Percentiles rank a stretch among this genome's conserved stretches.
phyloP scores from a whole-genome alignment of 2,113 vertebrate genomes.

The Ictalurus punctatus region DNA sequence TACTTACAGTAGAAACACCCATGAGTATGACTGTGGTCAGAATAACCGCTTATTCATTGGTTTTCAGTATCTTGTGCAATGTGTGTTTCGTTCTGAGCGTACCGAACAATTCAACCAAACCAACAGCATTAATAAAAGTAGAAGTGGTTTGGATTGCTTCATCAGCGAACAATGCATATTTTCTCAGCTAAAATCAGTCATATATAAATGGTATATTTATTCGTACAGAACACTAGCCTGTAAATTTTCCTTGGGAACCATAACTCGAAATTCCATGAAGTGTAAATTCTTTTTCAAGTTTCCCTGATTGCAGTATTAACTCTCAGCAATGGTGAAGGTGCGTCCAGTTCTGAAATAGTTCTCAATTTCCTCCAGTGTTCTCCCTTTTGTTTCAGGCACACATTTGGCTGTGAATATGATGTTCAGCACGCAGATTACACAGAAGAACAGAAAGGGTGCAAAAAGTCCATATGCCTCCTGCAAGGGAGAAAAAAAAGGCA shows the following conservation, averaged over 20 bases:
- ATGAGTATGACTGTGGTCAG: not conserved
- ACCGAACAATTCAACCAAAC: not conserved
- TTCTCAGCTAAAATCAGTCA: not conserved
- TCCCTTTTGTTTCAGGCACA: slow-evolving; percentile 88
- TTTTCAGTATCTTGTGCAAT: not conserved
- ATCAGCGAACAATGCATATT: not conserved
- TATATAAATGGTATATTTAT: not conserved
- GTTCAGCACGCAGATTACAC: slow-evolving; percentile 75
- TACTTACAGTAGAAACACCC: not conserved
- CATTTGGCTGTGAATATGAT: slow-evolving; percentile 85
- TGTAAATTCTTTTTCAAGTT: not conserved
- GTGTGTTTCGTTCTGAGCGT: not conserved
- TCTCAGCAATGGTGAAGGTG: slow-evolving; percentile 67
- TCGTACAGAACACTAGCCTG: not conserved
- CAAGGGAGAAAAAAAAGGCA: not conserved
- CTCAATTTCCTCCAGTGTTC: slow-evolving; percentile 92
- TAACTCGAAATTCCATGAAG: not conserved
- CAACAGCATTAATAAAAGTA: not conserved
- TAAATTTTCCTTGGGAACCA: not conserved
- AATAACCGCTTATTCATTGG: not conserved
- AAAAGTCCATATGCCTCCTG: slow-evolving; percentile 78
- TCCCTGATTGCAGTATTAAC: not conserved
- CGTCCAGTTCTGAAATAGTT: slow-evolving; percentile 82
- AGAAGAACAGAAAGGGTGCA: slow-evolving; percentile 85
- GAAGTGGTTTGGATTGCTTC: not conserved